Conservation (phyloP, 2,797 vertebrate genomes). For the Octomys mimax region DNA sequence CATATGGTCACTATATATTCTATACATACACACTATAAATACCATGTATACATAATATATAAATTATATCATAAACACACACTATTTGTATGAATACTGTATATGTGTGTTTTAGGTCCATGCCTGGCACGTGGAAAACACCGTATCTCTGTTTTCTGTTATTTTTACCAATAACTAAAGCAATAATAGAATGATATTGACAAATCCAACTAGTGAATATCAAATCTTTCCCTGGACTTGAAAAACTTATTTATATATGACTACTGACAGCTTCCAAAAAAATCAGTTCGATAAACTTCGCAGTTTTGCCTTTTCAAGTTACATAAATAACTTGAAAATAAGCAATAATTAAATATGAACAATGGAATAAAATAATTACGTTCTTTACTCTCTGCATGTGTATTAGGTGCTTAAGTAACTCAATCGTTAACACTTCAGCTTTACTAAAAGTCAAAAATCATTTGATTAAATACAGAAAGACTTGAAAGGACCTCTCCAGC, state of each 20-base stretch:
- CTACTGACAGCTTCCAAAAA: neutral
- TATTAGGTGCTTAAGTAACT: neutral
- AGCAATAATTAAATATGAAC: neutral
- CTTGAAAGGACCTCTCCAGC: neutral
- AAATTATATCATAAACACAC: neutral
- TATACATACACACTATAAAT: neutral
- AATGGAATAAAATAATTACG: neutral
- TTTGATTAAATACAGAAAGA: constrained; percentile 40
- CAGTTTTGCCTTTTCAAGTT: constrained; percentile 20
- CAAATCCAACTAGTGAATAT: neutral
- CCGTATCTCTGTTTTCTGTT: neutral
- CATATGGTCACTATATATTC: neutral
- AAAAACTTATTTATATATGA: neutral
- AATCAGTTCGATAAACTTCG: neutral
- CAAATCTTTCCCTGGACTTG: neutral
- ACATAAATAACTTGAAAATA: neutral
- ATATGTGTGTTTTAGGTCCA: neutral
- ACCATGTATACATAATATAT: neutral
- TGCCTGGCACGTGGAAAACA: neutral
- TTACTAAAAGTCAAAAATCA: constrained; percentile 23
- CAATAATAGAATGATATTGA: neutral
- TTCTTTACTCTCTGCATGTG: neutral
- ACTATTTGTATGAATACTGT: neutral
- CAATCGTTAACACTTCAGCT: constrained; percentile 23
- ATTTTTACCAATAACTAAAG: neutral